phyloP scores from a whole-genome alignment of 1,140 invertebrate species.

The Cyclargus thomasi region DNA sequence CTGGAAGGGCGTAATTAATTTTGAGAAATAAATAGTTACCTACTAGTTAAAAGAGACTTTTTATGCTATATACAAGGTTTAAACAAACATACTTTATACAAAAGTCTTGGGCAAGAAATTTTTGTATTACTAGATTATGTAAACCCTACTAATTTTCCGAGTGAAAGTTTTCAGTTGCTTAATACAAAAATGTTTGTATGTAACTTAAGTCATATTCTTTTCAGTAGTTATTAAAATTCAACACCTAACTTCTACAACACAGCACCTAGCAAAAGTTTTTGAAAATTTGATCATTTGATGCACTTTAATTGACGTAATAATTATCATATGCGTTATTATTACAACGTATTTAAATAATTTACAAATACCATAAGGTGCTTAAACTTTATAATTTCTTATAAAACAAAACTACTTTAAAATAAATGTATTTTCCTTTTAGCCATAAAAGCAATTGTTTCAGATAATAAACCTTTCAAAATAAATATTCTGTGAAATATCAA shows the following conservation, averaged over 20 bases:
- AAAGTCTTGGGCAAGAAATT: too few species aligned
- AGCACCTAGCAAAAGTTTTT: not conserved
- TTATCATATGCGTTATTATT: not conserved
- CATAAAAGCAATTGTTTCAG: not conserved
- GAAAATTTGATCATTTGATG: not conserved
- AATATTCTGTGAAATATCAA: constrained; percentile 13
- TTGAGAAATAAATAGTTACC: too few species aligned
- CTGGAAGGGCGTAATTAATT: too few species aligned
- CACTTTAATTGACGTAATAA: not conserved
- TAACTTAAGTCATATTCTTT: not conserved
- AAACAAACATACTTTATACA: too few species aligned
- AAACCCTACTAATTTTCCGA: too few species aligned
- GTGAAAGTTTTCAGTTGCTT: too few species aligned
- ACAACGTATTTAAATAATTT: not conserved
- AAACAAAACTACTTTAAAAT: not conserved
- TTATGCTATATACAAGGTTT: too few species aligned
- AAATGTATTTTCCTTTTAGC: not conserved
- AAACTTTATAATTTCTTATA: not conserved
- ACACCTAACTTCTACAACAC: not conserved
- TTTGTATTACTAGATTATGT: too few species aligned
- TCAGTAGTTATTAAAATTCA: not conserved
- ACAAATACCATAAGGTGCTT: not conserved
- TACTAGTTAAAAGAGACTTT: too few species aligned
- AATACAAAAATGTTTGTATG: too few species aligned
- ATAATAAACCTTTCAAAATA: not conserved